Evolutionary conservation across 2,797 vertebrate genomes (phyloP).

Genomic region (Sebastes cheni): DNA sequence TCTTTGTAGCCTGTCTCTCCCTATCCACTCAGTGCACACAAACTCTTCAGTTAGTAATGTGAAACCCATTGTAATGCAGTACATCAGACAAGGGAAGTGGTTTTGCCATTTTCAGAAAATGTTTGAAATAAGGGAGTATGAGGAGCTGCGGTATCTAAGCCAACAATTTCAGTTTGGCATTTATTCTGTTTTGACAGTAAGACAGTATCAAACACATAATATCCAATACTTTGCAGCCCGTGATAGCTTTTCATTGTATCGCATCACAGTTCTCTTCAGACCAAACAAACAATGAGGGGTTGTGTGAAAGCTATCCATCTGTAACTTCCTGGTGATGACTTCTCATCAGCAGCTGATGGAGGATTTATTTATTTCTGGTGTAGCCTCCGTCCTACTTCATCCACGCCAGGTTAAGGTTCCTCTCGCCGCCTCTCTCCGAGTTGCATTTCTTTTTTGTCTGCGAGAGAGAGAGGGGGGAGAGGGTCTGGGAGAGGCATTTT

Average conservation of each 20-base stretch:
- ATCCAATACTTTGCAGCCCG: slow-evolving; percentile 67
- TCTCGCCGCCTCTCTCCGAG: slow-evolving; percentile 47
- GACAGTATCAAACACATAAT: slow-evolving; percentile 77
- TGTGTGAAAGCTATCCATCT: slow-evolving; percentile 79
- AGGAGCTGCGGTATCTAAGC: slow-evolving; percentile 58
- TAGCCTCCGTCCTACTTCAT: slow-evolving; percentile 67
- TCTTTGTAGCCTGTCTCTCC: neutral
- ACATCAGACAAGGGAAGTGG: slow-evolving; percentile 46
- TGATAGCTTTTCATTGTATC: slow-evolving; percentile 76
- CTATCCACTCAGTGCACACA: slow-evolving; percentile 25
- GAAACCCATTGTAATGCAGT: slow-evolving; percentile 42
- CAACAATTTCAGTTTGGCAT: slow-evolving; percentile 66
- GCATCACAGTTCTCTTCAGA: slow-evolving; percentile 69
- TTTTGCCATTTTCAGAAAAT: slow-evolving; percentile 58
- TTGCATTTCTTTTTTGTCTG: slow-evolving; percentile 76
- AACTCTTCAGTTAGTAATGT: slow-evolving; percentile 45
- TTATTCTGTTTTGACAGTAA: slow-evolving; percentile 72
- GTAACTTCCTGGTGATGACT: slow-evolving; percentile 77
- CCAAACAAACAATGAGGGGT: slow-evolving; percentile 72
- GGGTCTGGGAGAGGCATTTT: slow-evolving; percentile 73
- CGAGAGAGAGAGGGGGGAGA: slow-evolving; percentile 49
- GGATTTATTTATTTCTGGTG: slow-evolving; percentile 49
- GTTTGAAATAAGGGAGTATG: slow-evolving; percentile 50
- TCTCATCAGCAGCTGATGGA: slow-evolving; percentile 78
- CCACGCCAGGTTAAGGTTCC: slow-evolving; percentile 69